These are phyloP conservation scores for Caprella mutica DNA, from an alignment of 2,888 invertebrate species.

Conservation along the genomic window DNA sequence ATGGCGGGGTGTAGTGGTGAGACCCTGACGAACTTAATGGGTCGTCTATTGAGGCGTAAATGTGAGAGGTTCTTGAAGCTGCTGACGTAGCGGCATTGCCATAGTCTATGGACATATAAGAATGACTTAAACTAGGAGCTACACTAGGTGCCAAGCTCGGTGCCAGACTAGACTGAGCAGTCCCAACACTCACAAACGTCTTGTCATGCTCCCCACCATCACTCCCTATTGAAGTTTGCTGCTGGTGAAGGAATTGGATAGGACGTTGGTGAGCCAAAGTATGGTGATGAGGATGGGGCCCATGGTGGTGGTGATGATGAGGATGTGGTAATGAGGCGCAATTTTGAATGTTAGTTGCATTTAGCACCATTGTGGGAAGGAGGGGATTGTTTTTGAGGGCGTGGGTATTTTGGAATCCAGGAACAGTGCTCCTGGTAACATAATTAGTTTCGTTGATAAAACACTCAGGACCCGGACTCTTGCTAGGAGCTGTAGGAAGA, in stretches of 20 bases:
- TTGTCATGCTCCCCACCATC: conserved; percentile 27
- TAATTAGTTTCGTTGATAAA: conserved; percentile 33
- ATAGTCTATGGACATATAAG: conserved; percentile 34
- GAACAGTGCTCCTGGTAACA: conserved; percentile 27
- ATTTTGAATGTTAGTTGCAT: conserved; percentile 9
- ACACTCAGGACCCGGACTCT: conserved; percentile 20
- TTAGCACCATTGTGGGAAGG: conserved; percentile 25
- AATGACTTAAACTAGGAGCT: conserved; percentile 21
- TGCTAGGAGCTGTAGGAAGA: conserved; percentile 52
- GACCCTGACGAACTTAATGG: too few relatives aligned
- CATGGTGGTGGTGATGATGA: conserved; percentile 11
- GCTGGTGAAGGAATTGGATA: conserved; percentile 17
- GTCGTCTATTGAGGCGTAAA: conserved; percentile 32
- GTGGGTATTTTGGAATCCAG: conserved; percentile 16
- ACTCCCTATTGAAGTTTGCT: conserved; percentile 20
- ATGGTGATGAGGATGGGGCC: conserved; percentile 17
- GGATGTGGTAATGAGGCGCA: conserved; percentile 10
- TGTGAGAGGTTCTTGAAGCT: conserved; percentile 22
- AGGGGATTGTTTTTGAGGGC: conserved; percentile 15
- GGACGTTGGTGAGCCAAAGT: too few relatives aligned
- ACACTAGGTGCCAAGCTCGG: conserved; percentile 14
- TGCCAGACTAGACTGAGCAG: conserved; percentile 31
- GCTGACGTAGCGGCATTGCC: conserved; percentile 11
- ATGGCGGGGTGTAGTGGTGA: conserved; percentile 10
- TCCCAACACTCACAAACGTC: conserved; percentile 31